phyloP scores from a whole-genome alignment of 2,797 vertebrate species.

The Luscinia megarhynchos region DNA sequence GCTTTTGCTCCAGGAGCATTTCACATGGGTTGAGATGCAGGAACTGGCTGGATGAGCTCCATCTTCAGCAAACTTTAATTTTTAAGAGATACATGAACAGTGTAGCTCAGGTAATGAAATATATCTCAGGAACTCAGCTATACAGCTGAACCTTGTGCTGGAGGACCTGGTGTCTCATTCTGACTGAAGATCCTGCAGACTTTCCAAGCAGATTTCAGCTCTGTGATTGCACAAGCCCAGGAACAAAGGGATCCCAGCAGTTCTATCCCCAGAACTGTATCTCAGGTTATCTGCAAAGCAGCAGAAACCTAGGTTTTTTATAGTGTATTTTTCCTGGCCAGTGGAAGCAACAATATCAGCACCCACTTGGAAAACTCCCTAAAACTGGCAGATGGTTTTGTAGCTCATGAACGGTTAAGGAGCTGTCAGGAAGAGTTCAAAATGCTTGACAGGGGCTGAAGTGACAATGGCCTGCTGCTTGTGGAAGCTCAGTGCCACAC shows the following conservation, averaged over 20 bases:
- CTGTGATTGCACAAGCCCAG: not conserved
- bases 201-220: not conserved
- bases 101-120: not conserved
- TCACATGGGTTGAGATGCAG: not conserved
- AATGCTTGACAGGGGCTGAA: not conserved
- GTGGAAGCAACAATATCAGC: not conserved
- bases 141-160: not conserved
- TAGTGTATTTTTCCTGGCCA: not conserved
- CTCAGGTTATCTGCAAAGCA: not conserved
- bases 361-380: not conserved
- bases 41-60: not conserved
- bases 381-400: not conserved
- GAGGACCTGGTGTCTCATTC: not conserved
- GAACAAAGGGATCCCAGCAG: not conserved
- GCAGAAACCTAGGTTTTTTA: not conserved
- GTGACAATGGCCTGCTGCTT: conserved; percentile 29
- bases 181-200: not conserved
- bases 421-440: not conserved
- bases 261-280: not conserved
- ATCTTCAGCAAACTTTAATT: not conserved
- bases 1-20: not conserved
- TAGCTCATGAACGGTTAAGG: conserved; percentile 21
- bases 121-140: not conserved
- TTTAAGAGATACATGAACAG: not conserved
- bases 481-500: conserved; percentile 22